These are phyloP conservation scores for Artibeus jamaicensis DNA, from an alignment of 2,797 vertebrate species.

Conservation along the genomic window DNA sequence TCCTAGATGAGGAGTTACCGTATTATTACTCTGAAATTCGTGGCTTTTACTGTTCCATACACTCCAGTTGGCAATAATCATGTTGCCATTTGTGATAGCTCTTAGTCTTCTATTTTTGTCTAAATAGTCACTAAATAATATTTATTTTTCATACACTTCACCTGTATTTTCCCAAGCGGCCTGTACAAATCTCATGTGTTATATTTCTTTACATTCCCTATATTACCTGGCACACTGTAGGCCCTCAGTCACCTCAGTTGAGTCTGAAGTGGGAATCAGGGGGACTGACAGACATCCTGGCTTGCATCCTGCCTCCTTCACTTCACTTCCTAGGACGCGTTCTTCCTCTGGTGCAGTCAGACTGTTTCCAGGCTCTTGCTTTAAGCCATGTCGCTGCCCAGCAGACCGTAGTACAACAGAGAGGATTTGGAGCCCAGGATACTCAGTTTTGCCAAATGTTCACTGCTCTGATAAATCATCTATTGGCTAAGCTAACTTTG, in stretches of 20 bases:
- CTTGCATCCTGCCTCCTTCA: not conserved
- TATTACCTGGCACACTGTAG: not conserved
- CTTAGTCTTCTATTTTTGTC: not conserved
- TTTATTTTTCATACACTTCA: not conserved
- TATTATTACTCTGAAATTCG: not conserved
- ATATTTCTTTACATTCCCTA: not conserved
- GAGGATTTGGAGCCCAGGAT: slow-evolving; percentile 33
- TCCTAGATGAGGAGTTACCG: not conserved
- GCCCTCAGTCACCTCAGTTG: not conserved
- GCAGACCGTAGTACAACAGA: not conserved
- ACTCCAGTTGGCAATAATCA: not conserved
- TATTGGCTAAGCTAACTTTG: slow-evolving; percentile 66
- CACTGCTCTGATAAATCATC: slow-evolving; percentile 49
- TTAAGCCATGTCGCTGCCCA: not conserved
- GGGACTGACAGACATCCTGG: not conserved
- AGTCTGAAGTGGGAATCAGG: not conserved
- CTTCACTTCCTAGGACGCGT: not conserved
- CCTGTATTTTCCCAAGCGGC: not conserved
- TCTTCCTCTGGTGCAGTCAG: not conserved
- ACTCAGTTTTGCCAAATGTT: slow-evolving; percentile 39
- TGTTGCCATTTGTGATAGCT: not conserved
- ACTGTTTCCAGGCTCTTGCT: not conserved
- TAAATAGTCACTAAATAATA: not conserved
- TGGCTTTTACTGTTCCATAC: not conserved
- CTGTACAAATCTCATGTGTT: not conserved